Evolutionary conservation across 2,888 invertebrate species (phyloP).

Genomic region (Aelia acuminata): DNA sequence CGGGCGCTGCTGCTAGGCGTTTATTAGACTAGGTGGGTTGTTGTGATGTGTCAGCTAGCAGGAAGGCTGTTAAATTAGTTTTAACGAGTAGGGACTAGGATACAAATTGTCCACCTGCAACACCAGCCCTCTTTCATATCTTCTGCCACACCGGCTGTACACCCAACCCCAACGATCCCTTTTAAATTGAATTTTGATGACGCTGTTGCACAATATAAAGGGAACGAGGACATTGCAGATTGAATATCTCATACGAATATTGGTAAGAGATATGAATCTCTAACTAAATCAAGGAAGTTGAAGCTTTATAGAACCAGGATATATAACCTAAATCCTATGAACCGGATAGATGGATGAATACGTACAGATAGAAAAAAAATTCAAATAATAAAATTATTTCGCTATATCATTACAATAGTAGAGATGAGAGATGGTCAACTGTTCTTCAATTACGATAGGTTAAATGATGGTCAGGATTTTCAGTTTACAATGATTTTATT

Average conservation of each 20-base stretch:
- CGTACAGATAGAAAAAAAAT: no score
- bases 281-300: no score
- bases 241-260: neutral
- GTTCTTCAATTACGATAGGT: no score
- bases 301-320: no score
- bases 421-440: no score
- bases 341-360: no score
- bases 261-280: no score
- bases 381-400: no score
- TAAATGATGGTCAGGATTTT: no score
- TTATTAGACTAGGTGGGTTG: constrained; percentile 36
- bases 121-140: neutral
- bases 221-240: neutral
- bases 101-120: constrained; percentile 45
- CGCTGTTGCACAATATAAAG: neutral
- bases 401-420: no score
- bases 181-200: constrained; percentile 27
- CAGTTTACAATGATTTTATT: no score
- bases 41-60: constrained; percentile 49
- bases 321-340: no score
- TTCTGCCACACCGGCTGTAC: constrained; percentile 2
- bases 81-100: constrained; percentile 31
- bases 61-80: constrained; percentile 47
- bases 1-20: neutral
- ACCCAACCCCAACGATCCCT: neutral